Evolutionary conservation across 2,113 vertebrate genomes (phyloP), one percentile per base, ranked within the genome.

Genomic region (Colossoma macropomum): DNA sequence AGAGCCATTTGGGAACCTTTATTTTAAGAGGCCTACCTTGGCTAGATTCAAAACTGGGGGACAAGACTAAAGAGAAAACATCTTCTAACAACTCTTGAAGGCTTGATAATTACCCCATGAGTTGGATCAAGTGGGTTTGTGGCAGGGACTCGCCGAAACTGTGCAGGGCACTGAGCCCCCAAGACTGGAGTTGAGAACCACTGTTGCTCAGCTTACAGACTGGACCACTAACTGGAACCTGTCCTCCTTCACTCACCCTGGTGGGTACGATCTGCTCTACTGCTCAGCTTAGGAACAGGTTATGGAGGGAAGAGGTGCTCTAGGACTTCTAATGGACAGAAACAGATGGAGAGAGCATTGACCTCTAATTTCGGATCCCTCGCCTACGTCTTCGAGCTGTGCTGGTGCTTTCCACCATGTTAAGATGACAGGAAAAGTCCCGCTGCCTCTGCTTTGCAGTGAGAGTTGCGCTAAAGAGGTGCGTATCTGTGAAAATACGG

Each of bases 231-330:
- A 69, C 10, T 68, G 70, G 60, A 54, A 65, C 23, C 56, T 72
- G 71, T 60, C 23, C 66, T 77, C 56, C 38, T 41, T 13, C 15
- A 23, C 16, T 69, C 54, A 32, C 27, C 62, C 69, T 72, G 41
- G 66, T 69, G 72, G 82, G 41, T 79, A 60, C 80, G 45, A 54
- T 63, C 69, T 78, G 28, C 28, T 84, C 11, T 62, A 19, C 54
- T 32, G 62, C 54, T 73, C 54, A 65, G 25, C 60, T 83, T 4
- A 54, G 23, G 23, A 62, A n/a, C n/a, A 27, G 6, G 32, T 60
- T 25, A 34, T 30, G 32, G 56, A 75, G 59, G 32, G 75, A 32
- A 56, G 21, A 45, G 66, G 19, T 66, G 41, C 32, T 27, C 21
- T 25, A 13, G 41, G 32, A 83, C 59, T 81, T 27, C 0, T 75